phyloP scores from a whole-genome alignment of 2,888 invertebrate species.

The Pocota personata region DNA sequence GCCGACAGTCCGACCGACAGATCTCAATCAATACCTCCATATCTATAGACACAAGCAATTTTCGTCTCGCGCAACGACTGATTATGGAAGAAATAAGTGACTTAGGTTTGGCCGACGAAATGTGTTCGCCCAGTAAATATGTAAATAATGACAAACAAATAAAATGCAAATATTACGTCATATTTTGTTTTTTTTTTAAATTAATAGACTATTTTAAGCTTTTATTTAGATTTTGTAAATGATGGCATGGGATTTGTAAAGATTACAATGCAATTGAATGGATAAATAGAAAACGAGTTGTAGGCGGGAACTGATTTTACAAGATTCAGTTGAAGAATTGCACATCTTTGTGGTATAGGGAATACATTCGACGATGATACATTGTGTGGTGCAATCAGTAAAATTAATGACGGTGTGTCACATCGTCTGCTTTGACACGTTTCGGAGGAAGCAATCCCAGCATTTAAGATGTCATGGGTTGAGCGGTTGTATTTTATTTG shows the following conservation, averaged over 20 bases:
- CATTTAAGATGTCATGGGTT: too few relatives aligned
- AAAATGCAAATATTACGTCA: conserved; percentile 51
- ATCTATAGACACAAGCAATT: conserved; percentile 22
- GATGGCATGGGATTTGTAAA: conserved; percentile 21
- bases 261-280: conserved; percentile 16
- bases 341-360: too few relatives aligned
- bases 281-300: not conserved
- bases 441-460: too few relatives aligned
- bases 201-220: conserved; percentile 1
- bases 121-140: conserved; percentile 27
- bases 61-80: conserved; percentile 27
- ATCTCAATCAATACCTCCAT: conserved; percentile 12
- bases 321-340: too few relatives aligned
- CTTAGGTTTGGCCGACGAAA: conserved; percentile 9
- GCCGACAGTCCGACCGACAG: not conserved
- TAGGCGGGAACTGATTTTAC: not conserved
- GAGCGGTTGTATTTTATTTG: too few relatives aligned
- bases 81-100: conserved; percentile 21
- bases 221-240: conserved; percentile 47
- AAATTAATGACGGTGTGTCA: too few relatives aligned
- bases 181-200: not conserved
- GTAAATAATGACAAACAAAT: conserved; percentile 20
- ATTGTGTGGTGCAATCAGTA: not conserved
- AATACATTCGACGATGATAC: not conserved
- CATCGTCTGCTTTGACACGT: too few relatives aligned